A percentile compares a stretch with the other conserved stretches of the same genome.
Conservation (phyloP, 1,140 invertebrate species). For the Helicorthomorpha holstii region DNA sequence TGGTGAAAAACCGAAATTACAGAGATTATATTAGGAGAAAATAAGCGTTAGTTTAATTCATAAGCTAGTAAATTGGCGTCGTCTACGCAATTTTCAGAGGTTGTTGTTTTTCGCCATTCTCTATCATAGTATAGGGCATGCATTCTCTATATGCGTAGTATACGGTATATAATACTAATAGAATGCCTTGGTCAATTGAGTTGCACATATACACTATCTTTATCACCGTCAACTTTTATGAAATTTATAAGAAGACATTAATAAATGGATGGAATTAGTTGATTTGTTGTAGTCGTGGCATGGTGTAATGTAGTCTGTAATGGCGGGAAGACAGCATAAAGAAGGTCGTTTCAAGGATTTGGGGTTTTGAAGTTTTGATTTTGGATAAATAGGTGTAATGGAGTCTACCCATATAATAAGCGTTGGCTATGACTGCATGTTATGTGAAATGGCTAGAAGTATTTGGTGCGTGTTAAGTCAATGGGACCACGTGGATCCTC, state of each 20-base stretch:
- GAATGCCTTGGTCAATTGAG: background rate
- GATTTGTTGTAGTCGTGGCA: background rate
- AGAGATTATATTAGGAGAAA: background rate
- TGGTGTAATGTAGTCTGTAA: background rate
- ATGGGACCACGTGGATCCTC: too few species aligned
- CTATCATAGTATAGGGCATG: background rate
- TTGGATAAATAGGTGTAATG: too few species aligned
- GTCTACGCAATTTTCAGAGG: constrained; percentile 2
- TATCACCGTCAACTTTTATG: too few species aligned
- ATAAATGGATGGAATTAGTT: background rate
- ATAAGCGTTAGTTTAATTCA: constrained; percentile 9
- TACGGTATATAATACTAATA: too few species aligned
- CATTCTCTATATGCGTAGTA: background rate
- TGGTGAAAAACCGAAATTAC: background rate
- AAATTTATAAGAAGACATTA: too few species aligned
- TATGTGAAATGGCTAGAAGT: too few species aligned
- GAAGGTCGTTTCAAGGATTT: constrained; percentile 7
- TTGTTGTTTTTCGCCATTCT: constrained; percentile 1
- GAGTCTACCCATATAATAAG: too few species aligned
- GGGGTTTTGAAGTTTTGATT: too few species aligned
- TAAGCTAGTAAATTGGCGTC: constrained; percentile 1
- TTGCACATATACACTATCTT: too few species aligned
- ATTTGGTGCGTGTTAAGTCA: too few species aligned
- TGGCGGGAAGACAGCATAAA: background rate
- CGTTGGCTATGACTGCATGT: too few species aligned